Conservation (phyloP, 2,797 vertebrate species). For the Squalus acanthias region DNA sequence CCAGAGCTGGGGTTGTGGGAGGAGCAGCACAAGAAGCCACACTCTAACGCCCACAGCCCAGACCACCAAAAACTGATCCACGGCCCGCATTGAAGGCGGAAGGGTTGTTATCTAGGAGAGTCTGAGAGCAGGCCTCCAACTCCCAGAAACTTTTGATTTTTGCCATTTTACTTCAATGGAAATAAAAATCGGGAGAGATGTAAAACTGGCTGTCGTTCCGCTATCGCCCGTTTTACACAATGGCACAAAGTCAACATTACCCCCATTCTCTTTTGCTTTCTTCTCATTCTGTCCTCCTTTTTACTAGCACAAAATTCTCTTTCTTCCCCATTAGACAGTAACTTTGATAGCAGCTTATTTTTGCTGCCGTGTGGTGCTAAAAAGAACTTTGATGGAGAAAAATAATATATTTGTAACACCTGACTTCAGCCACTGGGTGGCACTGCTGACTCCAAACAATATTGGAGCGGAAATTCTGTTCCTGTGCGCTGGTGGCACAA, state of each 20-base stretch:
- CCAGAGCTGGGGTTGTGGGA: not conserved
- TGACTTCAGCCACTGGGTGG: not conserved
- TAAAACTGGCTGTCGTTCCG: too few relatives aligned
- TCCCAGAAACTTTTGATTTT: not conserved
- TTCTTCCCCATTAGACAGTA: not conserved
- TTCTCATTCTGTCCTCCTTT: not conserved
- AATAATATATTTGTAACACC: not conserved
- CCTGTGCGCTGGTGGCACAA: not conserved
- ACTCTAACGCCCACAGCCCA: not conserved
- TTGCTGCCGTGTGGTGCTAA: not conserved
- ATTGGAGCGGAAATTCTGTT: not conserved
- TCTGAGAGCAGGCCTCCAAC: not conserved
- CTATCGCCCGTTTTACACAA: not conserved
- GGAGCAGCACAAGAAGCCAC: not conserved
- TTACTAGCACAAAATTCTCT: not conserved
- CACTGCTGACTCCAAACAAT: not conserved
- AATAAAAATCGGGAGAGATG: not conserved
- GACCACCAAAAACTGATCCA: not conserved
- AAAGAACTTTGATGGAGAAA: not conserved
- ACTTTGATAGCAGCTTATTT: not conserved
- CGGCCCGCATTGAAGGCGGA: not conserved
- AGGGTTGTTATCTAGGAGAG: not conserved
- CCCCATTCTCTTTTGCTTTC: not conserved
- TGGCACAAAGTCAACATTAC: not conserved
- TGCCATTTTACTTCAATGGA: not conserved